Conservation (phyloP, 2,797 vertebrate genomes). For the Peromyscus aztecus region DNA sequence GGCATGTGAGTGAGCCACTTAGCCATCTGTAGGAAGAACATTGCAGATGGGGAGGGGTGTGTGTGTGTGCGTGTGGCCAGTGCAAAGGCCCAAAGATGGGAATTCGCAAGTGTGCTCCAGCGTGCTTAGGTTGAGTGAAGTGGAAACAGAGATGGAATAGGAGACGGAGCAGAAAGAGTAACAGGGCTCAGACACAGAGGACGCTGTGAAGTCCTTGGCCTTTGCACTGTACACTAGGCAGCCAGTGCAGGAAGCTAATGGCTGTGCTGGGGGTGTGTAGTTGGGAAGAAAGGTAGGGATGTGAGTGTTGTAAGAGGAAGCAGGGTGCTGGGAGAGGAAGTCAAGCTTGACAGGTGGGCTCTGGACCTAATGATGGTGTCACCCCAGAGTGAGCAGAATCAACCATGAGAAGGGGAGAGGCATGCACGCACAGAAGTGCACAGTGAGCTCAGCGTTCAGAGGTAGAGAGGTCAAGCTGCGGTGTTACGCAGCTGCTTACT, state of each 20-base stretch:
- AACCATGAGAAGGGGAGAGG: neutral
- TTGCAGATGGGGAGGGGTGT: neutral
- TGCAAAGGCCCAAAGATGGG: conserved; percentile 5
- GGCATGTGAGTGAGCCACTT: neutral
- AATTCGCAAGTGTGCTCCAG: neutral
- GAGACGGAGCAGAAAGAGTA: neutral
- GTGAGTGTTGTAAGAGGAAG: neutral
- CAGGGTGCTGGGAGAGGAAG: neutral
- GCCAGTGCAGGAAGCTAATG: neutral
- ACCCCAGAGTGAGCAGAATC: neutral
- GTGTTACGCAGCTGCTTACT: neutral
- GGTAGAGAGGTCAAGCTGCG: neutral
- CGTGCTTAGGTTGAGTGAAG: neutral
- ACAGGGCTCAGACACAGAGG: neutral
- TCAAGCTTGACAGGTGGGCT: neutral
- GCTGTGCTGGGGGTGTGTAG: neutral
- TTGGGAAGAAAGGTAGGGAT: neutral
- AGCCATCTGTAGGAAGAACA: neutral
- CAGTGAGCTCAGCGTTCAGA: neutral
- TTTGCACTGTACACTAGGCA: neutral
- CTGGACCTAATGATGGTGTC: neutral
- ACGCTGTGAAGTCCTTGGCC: neutral
- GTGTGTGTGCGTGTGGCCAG: too few relatives aligned
- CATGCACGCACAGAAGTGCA: neutral
- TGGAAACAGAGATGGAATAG: neutral